Conservation (phyloP, 2,113 vertebrate genomes). For the Nettapus auritus region DNA sequence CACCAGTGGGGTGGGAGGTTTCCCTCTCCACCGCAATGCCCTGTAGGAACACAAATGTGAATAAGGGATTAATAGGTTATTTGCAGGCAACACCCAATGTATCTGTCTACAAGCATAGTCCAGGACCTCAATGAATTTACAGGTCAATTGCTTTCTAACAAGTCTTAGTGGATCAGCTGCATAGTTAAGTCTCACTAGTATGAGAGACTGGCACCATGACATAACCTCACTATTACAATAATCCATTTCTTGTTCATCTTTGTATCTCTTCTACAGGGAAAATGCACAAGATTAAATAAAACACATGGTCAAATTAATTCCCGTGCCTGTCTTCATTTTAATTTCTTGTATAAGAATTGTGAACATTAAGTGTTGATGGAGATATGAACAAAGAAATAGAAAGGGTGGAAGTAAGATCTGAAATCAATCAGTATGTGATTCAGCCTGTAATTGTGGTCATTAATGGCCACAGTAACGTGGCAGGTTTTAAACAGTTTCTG, state of each 20-base stretch:
- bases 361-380: not conserved
- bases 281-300: not conserved
- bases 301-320: not conserved
- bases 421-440: not conserved
- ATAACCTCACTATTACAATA: not conserved
- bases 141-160: not conserved
- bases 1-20: not conserved
- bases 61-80: not conserved
- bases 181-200: not conserved
- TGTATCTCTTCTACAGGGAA: not conserved
- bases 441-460: not conserved
- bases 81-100: not conserved
- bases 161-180: not conserved
- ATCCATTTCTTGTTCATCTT: not conserved
- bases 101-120: not conserved
- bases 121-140: not conserved
- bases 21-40: not conserved
- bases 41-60: not conserved
- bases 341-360: not conserved
- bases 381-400: not conserved
- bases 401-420: not conserved
- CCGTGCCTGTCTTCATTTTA: not conserved
- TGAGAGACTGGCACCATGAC: not conserved
- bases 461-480: not conserved
- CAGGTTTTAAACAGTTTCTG: not conserved